Evolutionary conservation across 2,113 vertebrate genomes (phyloP).

Genomic region (Riparia riparia): DNA sequence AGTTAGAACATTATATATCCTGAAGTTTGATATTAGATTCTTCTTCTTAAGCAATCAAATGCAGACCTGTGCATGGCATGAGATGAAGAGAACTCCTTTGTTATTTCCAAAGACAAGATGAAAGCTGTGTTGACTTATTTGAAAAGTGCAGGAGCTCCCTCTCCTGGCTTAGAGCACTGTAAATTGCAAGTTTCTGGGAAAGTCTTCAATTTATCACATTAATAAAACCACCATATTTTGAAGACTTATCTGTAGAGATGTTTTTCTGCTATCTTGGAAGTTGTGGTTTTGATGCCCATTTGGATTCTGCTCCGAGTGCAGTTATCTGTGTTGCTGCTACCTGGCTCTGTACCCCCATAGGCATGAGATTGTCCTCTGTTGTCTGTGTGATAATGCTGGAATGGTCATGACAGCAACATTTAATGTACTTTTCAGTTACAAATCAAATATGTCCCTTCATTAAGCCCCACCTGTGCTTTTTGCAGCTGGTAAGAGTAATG

Average conservation of each 20-base stretch:
- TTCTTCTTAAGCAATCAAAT: not conserved
- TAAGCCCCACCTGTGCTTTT: not conserved
- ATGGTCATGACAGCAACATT: not conserved
- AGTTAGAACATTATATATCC: not conserved
- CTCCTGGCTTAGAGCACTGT: not conserved
- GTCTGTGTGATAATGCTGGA: not conserved
- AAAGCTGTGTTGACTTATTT: accelerated
- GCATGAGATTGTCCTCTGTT: not conserved
- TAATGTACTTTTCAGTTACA: not conserved
- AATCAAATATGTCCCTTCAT: not conserved
- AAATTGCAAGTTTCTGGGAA: not conserved
- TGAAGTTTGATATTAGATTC: not conserved
- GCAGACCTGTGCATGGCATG: not conserved
- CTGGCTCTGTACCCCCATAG: not conserved
- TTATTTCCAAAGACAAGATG: not conserved
- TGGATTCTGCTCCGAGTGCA: not conserved
- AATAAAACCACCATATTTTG: not conserved
- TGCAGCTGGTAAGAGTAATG: not conserved
- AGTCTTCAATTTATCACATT: not conserved
- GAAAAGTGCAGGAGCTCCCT: slow-evolving; percentile 61
- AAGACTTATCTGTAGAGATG: not conserved
- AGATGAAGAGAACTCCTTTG: not conserved
- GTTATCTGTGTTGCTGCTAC: not conserved
- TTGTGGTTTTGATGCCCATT: not conserved
- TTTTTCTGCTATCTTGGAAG: not conserved